Conservation (phyloP, 2,113 vertebrate genomes). For the Cavia porcellus region DNA sequence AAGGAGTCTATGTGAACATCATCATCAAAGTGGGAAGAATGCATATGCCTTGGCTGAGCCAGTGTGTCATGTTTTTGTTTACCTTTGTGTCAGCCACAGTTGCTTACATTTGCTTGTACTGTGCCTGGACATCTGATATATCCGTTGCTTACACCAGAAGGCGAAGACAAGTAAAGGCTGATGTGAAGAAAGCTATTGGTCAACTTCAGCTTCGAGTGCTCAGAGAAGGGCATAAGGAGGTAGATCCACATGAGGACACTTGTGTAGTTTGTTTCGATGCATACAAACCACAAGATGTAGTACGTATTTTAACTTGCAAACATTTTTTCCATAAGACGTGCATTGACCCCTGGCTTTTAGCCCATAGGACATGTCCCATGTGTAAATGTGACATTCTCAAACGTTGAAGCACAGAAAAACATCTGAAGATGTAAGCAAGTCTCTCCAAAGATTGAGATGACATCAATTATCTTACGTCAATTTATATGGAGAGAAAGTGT, state of each 20-base stretch:
- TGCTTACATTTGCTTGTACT: conserved; percentile 81
- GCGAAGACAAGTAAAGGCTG: conserved; percentile 64
- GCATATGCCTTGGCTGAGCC: conserved; percentile 86
- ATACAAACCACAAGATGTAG: conserved; percentile 73
- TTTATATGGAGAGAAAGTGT: conserved; percentile 58
- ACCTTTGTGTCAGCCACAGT: conserved; percentile 85
- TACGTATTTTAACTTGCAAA: conserved; percentile 78
- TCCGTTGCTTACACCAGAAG: conserved; percentile 37
- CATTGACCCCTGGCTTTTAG: conserved; percentile 89
- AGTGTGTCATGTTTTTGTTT: conserved; percentile 87
- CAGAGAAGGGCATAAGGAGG: conserved; percentile 78
- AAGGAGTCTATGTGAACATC: conserved; percentile 83
- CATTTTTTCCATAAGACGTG: conserved; percentile 89
- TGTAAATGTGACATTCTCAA: conserved; percentile 89
- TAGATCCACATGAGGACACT: conserved; percentile 60
- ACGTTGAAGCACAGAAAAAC: conserved; percentile 77
- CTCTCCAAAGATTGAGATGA: conserved; percentile 13
- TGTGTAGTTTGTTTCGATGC: conserved; percentile 76
- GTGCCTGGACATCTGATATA: conserved; percentile 64
- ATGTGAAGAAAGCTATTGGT: conserved; percentile 72
- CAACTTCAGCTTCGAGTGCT: conserved; percentile 77
- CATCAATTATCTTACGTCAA: background rate
- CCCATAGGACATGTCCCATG: conserved; percentile 87
- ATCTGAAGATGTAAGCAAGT: conserved; percentile 50
- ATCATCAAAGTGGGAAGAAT: conserved; percentile 88